Base-by-base conservation (phyloP, 2,113 vertebrate genomes). In the Rhea pennata region DNA sequence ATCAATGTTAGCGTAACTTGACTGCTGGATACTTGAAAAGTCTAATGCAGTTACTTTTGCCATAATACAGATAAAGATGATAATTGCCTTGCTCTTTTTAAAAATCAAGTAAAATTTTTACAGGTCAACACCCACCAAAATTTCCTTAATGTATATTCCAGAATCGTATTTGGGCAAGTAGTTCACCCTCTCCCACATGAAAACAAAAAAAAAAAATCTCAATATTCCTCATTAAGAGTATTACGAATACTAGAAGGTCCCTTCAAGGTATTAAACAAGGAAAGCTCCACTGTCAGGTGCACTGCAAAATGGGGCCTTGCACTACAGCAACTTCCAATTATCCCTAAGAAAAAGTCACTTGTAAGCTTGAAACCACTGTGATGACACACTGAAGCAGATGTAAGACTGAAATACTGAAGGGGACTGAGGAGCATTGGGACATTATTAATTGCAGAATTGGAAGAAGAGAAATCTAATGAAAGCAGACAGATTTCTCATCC, bases 401-500 rank as follows among this genome's bases (percentile, higher is more conserved):
- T 15, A 69, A 79, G 46, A 76, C 54, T 58, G 44, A 82, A 53
- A 72, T 46, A 77, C 24, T 51, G 54, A 83, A 75, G 50, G 44
- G 14, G 73, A 67, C 9, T 36, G 8, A 66, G 46, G 8, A 87
- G 9, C 33, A 69, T 40, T 61, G 51, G 70, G 66, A 70, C 36
- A 64, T 69, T 85, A 53, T 58, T n/a, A 74, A 66, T 61, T 97
- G 87, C 80, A 95, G 75, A 96, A 96, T 87, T 16, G 56, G 62
- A 72, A 96, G 66, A 82, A 80, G 17, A 36, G 16, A 95, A 93
- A 87, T 67, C 90, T 29, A 76, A 44, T 29, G 24, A 66, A 77
- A 86, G 36, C 15, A 87, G 79, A 81, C 64, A 27, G 36, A 92
- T 82, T 95, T 95, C 53, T 83, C 54, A 73, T 31, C 29, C 11